Conservation (phyloP, 1,140 invertebrate genomes). For the Drosophila tsacasi region DNA sequence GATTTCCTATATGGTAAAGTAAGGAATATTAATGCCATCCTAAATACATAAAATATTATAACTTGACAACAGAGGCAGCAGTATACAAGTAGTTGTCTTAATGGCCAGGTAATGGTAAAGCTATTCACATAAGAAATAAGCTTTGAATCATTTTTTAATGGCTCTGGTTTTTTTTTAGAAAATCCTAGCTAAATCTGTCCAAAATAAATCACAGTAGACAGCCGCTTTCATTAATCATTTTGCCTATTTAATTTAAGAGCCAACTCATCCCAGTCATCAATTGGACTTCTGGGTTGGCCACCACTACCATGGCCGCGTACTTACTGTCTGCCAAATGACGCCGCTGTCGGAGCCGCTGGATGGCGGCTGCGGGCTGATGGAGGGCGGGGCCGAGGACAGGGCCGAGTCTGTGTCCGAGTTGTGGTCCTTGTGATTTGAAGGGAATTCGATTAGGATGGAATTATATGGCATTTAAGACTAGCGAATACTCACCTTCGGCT, state of each 20-base stretch:
- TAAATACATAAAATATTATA: background rate
- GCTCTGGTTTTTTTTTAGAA: background rate
- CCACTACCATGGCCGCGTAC: conserved; percentile 26
- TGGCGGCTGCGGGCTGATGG: conserved; percentile 84
- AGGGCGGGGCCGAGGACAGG: conserved; percentile 83
- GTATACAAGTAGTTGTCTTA: too few species aligned
- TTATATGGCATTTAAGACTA: background rate
- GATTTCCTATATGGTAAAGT: background rate
- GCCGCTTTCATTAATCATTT: conserved; percentile 8
- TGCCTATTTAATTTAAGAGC: conserved; percentile 20
- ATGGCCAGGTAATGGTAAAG: background rate
- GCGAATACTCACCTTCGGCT: conserved; percentile 58
- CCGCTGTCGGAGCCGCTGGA: conserved; percentile 75
- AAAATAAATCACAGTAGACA: conserved; percentile 8
- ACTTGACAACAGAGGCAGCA: background rate
- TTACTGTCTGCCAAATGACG: conserved; percentile 84
- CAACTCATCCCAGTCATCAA: conserved; percentile 15
- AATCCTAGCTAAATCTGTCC: background rate
- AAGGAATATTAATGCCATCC: background rate
- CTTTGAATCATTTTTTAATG: background rate
- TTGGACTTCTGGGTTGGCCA: background rate
- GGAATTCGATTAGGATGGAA: background rate
- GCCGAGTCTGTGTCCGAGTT: conserved; percentile 85
- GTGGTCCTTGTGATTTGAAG: conserved; percentile 53
- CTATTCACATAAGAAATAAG: background rate